Conservation (phyloP, 2,797 vertebrate genomes). For the Geotrypetes seraphini region DNA sequence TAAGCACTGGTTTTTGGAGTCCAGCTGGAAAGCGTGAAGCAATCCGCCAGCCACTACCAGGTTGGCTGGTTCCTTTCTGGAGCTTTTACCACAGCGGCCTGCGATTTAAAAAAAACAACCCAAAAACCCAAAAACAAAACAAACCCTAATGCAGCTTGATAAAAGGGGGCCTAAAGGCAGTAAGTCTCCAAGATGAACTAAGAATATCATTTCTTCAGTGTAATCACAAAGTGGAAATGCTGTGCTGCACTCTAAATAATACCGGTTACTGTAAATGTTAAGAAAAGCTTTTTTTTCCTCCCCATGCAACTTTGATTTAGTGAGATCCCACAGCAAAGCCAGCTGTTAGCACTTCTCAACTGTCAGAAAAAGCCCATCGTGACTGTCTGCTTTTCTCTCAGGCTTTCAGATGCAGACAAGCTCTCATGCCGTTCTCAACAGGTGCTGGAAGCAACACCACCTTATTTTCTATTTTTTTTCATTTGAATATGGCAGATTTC, state of each 20-base stretch:
- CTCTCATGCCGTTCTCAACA: conserved; percentile 8
- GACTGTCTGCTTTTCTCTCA: conserved; percentile 19
- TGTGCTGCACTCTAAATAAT: conserved; percentile 33
- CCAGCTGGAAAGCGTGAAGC: too few relatives aligned
- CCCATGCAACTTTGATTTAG: conserved; percentile 40
- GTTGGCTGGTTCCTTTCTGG: too few relatives aligned
- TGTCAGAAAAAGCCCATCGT: conserved; percentile 9
- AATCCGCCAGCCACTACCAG: too few relatives aligned
- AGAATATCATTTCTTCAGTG: conserved; percentile 64
- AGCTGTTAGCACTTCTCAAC: conserved; percentile 41
- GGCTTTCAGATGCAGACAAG: conserved; percentile 6
- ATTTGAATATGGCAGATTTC: neutral
- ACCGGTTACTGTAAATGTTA: conserved; percentile 35
- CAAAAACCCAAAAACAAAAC: too few relatives aligned
- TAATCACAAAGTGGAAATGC: conserved; percentile 46
- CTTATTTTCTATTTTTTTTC: neutral
- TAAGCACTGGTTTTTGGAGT: too few relatives aligned
- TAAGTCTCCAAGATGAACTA: conserved; percentile 41
- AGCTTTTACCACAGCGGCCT: too few relatives aligned
- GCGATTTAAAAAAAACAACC: too few relatives aligned
- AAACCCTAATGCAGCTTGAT: too few relatives aligned
- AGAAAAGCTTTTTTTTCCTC: conserved; percentile 28
- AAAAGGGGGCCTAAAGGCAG: too few relatives aligned
- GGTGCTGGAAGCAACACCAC: neutral
- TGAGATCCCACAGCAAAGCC: conserved; percentile 28